Evolutionary conservation across 2,113 vertebrate genomes (phyloP).

Genomic region (Eurystomus gularis): DNA sequence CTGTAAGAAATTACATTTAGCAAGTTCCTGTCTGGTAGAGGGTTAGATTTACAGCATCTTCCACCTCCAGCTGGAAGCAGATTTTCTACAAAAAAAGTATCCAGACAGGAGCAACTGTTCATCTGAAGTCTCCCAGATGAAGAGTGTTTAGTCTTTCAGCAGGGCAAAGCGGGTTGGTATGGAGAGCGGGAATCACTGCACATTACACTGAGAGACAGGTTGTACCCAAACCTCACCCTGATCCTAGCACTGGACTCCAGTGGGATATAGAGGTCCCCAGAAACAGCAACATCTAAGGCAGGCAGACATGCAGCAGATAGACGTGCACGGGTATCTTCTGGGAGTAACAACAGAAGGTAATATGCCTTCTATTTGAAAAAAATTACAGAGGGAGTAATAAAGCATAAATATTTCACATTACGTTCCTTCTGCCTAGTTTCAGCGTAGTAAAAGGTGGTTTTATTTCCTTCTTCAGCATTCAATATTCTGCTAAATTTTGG

Average conservation of each 20-base stretch:
- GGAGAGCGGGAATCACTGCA: not conserved
- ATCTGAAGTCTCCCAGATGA: not conserved
- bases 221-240: not conserved
- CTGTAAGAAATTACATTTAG: not conserved
- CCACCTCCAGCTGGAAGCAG: not conserved
- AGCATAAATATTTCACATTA: not conserved
- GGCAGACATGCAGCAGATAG: not conserved
- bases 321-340: not conserved
- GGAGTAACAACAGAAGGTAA: not conserved
- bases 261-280: not conserved
- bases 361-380: not conserved
- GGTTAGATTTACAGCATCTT: not conserved
- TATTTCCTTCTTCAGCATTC: constrained; percentile 82
- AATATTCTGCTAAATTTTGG: constrained; percentile 96
- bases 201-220: not conserved
- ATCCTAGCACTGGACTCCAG: not conserved
- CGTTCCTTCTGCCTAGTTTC: not conserved
- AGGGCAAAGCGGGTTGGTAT: not conserved
- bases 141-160: not conserved
- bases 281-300: not conserved
- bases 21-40: not conserved
- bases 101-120: not conserved
- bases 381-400: not conserved
- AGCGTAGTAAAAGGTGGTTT: constrained; percentile 5
- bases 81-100: not conserved